Evolutionary conservation across 2,113 vertebrate species (phyloP), one percentile per base, ranked within the genome.

Genomic region (Pantherophis guttatus): DNA sequence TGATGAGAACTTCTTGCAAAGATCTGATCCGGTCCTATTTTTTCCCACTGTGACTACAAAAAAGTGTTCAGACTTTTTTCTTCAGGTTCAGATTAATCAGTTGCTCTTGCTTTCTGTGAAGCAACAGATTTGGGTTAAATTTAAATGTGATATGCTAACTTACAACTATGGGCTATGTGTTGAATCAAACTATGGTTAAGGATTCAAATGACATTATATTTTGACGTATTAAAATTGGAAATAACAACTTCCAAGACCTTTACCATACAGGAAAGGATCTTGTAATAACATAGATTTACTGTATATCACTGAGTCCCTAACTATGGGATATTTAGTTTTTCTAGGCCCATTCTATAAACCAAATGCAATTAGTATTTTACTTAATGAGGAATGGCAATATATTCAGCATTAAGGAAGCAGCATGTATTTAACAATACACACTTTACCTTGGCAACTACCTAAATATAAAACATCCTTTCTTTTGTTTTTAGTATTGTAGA

Each of bases 381-480:
- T 92, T 59, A 88, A 91, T 91, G 48, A 54, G n/a, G 65, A 75
- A 52, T n/a, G 29, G 52, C 11, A 50, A 13, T 8, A 54, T 52
- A 75, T 52, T 70, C n/a, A 70, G 19, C 29, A 3, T 88, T 70
- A 88, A 70, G 26, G 50, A 88, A 88, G 85, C 52, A 62, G 55
- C 39, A 53, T 70, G 8, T 13, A 54, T 57, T 88, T 39, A 39
- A 24, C 33, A 88, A 70, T 88, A 70, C 15, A 26, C 21, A 29
- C 19, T 88, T 87, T 92, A 33, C 39, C 86, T 92, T 92, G 70
- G 86, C 91, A 92, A 59, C 59, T 70, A 15, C n/a, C 50, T 88
- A 92, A 88, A 92, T 70, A 92, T 88, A 88, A 29, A 88, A 55
- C 24, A 10, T 62, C 48, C 44, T 88, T 70, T 75, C 48, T 52